Base-by-base conservation (phyloP, 2,113 vertebrate genomes). In the Alethe diademata region DNA sequence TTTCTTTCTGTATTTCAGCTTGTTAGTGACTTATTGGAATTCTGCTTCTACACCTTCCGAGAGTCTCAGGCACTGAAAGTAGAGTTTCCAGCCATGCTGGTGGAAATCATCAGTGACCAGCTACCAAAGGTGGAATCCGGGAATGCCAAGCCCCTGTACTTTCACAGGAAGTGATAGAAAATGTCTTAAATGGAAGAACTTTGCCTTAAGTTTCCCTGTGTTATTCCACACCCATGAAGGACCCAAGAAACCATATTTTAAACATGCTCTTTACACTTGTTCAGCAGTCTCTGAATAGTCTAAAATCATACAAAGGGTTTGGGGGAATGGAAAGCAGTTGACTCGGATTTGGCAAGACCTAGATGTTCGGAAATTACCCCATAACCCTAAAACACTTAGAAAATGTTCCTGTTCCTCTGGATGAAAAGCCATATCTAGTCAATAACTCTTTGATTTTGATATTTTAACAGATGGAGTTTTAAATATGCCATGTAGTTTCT, bases 91-190 rank as follows among this genome's bases (percentile, higher is more conserved):
- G 99, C 99, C 54, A 99, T 99, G 99, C 98, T 99, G 98, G 99
- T 99, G 97, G 99, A 99, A 98, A 99, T 99, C 97, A 99, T 99
- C 98, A 99, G 99, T 69, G 99, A 99, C 98, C 99, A 99, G 98
- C 98, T 99, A 99, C 99, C 99, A 96, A 99, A 99, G 98, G 99
- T 99, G 98, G 99, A 99, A 96, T 99, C 99, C 7, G 99, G 99
- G 96, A 99, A 99, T 83, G 99, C 99, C 96, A 99, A 99, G 98
- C 98, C 99, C 85, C 99, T 99, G 91, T 99, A 98, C 98, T 99
- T 99, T 97, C 99, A 99, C 98, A 99, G 99, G 98, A 99, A 99
- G 98, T 99, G 98, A 99, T 90, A 60, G 96, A 78, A 93, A 93
- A 92, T 86, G 61, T 97, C 97, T 96, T 93, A 93, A 97, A 93